Evolutionary conservation across 2,797 vertebrate species (phyloP).

Genomic region (Gymnopithys bicolor): DNA sequence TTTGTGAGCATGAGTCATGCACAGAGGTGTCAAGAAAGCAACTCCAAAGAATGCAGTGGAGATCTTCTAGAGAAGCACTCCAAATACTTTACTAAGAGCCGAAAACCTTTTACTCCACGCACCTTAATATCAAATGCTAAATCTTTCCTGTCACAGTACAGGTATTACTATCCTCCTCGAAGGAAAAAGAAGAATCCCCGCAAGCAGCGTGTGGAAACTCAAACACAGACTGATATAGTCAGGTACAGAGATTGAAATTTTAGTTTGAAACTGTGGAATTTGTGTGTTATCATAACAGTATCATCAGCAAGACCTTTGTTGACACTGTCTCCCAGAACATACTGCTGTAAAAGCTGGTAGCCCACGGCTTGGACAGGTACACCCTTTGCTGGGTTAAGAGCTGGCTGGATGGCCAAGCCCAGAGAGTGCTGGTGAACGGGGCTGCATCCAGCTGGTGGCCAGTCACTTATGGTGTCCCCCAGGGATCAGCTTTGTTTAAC

Average conservation of each 20-base stretch:
- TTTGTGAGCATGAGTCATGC: neutral
- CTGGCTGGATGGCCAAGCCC: too few relatives aligned
- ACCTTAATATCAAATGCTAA: slow-evolving; percentile 88
- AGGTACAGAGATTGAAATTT: slow-evolving; percentile 76
- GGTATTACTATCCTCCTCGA: slow-evolving; percentile 88
- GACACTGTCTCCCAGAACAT: too few relatives aligned
- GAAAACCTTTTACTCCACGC: slow-evolving; percentile 89
- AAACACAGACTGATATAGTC: slow-evolving; percentile 78
- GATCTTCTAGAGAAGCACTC: slow-evolving; percentile 91
- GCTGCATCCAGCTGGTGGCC: too few relatives aligned
- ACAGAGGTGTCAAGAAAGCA: slow-evolving; percentile 78
- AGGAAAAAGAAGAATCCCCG: slow-evolving; percentile 65
- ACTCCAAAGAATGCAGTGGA: slow-evolving; percentile 80
- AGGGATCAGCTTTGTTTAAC: too few relatives aligned
- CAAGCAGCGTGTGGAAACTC: slow-evolving; percentile 61
- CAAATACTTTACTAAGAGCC: slow-evolving; percentile 81
- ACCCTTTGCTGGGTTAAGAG: too few relatives aligned
- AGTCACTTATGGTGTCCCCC: too few relatives aligned
- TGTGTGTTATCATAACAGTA: neutral
- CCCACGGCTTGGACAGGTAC: too few relatives aligned
- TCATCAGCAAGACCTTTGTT: neutral
- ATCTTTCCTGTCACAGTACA: slow-evolving; percentile 86
- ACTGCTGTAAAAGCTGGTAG: too few relatives aligned
- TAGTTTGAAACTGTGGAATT: neutral
- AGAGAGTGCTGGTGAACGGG: too few relatives aligned